Percentiles rank a stretch among this genome's conserved stretches.
Evolutionary conservation across 2,888 invertebrate genomes (phyloP).

Genomic region (Stegana nigrithorax): DNA sequence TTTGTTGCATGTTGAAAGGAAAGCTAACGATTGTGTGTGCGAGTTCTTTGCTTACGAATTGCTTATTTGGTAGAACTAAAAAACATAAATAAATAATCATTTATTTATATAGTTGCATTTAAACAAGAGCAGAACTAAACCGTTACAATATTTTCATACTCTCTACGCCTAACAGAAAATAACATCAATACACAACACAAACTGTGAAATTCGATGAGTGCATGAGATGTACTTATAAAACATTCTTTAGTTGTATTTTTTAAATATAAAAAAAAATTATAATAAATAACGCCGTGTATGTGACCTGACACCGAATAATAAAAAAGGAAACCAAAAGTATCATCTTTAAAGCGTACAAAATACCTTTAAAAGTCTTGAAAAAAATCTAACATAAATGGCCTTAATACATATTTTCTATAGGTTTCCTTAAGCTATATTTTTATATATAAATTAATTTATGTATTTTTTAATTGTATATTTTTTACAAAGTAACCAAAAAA

Average conservation of each 20-base stretch:
- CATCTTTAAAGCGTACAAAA: slow-evolving; percentile 17
- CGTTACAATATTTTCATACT: slow-evolving; percentile 29
- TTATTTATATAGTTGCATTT: not conserved
- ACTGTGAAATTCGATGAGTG: slow-evolving; percentile 41
- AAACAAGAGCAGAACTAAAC: slow-evolving; percentile 3
- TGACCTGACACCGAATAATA: slow-evolving; percentile 26
- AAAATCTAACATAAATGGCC: not conserved
- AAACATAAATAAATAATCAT: slow-evolving; percentile 30
- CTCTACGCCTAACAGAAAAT: slow-evolving; percentile 28
- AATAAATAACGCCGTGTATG: no score
- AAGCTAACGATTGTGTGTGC: slow-evolving; percentile 34
- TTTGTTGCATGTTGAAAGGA: slow-evolving; percentile 23
- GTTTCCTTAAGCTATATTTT: not conserved
- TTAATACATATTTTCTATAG: not conserved
- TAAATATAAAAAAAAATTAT: slow-evolving; percentile 23
- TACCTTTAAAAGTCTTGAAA: not conserved
- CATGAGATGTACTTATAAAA: slow-evolving; percentile 56
- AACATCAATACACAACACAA: slow-evolving; percentile 40
- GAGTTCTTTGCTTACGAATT: not conserved
- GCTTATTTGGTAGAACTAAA: slow-evolving; percentile 25
- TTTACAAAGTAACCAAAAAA: not conserved
- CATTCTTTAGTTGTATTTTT: slow-evolving; percentile 21
- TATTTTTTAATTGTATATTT: not conserved
- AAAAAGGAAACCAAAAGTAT: slow-evolving; percentile 19
- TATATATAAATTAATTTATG: not conserved